Conservation (phyloP, 2,888 invertebrate species). For the Coelopa pilipes region DNA sequence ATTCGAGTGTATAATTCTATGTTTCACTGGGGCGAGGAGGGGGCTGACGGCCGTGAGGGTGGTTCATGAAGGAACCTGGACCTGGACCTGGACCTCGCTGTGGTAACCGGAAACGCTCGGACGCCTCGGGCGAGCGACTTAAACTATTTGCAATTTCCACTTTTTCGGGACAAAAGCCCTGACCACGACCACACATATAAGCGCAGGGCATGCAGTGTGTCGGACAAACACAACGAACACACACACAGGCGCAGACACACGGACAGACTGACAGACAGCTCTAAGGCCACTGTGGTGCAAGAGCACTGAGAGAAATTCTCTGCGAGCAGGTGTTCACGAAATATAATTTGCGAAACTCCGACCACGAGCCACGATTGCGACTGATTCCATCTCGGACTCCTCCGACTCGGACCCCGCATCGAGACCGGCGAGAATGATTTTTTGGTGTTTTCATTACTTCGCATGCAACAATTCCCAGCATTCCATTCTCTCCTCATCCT, state of each 20-base stretch:
- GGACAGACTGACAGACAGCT: neutral
- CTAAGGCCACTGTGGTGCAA: neutral
- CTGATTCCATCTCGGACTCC: too few relatives aligned
- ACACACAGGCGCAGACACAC: neutral
- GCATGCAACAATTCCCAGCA: conserved; percentile 18
- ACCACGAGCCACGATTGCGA: too few relatives aligned
- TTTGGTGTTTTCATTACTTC: neutral
- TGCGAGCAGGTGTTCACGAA: conserved; percentile 26
- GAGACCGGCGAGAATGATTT: neutral
- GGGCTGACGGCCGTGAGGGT: too few relatives aligned
- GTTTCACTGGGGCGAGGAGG: too few relatives aligned
- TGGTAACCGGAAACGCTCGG: neutral
- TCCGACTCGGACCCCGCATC: too few relatives aligned
- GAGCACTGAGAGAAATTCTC: too few relatives aligned
- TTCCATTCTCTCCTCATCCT: neutral
- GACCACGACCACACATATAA: too few relatives aligned
- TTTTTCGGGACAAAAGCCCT: too few relatives aligned
- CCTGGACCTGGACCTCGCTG: neutral
- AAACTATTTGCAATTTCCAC: too few relatives aligned
- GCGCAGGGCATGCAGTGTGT: neutral
- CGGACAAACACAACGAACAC: neutral
- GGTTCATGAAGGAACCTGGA: too few relatives aligned
- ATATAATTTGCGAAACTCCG: conserved; percentile 2
- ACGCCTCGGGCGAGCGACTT: too few relatives aligned
- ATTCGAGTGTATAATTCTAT: too few relatives aligned